Conservation (phyloP, 1,140 invertebrate species). For the Cydia splendana region DNA sequence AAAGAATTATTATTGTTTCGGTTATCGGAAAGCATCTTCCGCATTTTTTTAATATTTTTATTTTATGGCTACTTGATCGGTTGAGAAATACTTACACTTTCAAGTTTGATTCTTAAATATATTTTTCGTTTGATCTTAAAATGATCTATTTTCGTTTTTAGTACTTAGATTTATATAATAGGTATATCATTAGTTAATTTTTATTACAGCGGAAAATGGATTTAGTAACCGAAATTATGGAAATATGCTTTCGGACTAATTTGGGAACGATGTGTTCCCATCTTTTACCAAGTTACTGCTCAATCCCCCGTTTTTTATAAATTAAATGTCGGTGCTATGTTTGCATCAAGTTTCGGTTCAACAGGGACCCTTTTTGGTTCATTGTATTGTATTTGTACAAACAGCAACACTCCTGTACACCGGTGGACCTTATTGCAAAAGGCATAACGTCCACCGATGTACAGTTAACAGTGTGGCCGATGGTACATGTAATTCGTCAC, state of each 20-base stretch:
- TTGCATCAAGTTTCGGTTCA: neutral
- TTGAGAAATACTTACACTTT: neutral
- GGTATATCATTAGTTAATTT: no score
- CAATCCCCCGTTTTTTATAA: constrained; percentile 14
- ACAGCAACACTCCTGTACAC: no score
- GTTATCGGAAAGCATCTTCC: neutral
- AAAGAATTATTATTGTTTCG: neutral
- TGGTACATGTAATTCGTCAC: constrained; percentile 6
- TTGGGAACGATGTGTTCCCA: neutral
- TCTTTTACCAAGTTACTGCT: constrained; percentile 22
- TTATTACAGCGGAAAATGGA: neutral
- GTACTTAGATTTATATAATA: no score
- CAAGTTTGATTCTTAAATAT: neutral
- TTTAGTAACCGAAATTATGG: neutral
- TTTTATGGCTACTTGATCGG: no score
- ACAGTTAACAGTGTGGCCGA: no score
- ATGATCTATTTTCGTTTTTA: neutral
- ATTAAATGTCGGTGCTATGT: constrained; percentile 21
- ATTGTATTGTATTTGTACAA: constrained; percentile 15
- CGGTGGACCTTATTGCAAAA: no score
- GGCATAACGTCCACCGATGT: no score
- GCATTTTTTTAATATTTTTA: no score
- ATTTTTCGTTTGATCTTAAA: neutral
- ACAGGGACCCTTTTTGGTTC: constrained; percentile 17
- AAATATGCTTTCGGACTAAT: neutral